These are phyloP conservation scores for Endotricha flammealis DNA, from an alignment of 2,888 invertebrate species.

Conservation along the genomic window DNA sequence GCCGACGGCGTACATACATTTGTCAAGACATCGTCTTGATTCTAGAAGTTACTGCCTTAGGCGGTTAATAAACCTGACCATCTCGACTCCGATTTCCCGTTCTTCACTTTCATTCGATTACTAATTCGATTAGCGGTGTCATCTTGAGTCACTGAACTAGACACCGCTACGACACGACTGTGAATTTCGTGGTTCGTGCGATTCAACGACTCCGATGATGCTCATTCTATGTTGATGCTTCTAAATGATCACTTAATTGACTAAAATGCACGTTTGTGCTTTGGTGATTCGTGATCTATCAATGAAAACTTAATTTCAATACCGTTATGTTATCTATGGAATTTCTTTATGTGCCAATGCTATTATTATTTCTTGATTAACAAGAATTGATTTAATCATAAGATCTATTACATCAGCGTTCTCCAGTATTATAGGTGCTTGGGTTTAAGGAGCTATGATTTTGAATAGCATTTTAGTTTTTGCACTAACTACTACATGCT, in stretches of 20 bases:
- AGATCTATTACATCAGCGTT: slow-evolving; percentile 1
- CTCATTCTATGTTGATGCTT: slow-evolving; percentile 18
- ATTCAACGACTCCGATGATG: slow-evolving; percentile 20
- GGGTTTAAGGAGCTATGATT: slow-evolving; percentile 9
- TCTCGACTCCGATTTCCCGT: slow-evolving; percentile 18
- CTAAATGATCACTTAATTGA: slow-evolving; percentile 19
- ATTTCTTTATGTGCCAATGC: neutral
- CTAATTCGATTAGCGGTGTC: slow-evolving; percentile 50
- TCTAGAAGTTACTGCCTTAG: slow-evolving; percentile 5
- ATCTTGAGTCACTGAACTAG: slow-evolving; percentile 35
- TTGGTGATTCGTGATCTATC: slow-evolving; percentile 7
- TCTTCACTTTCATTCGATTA: slow-evolving; percentile 30
- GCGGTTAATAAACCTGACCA: slow-evolving; percentile 8
- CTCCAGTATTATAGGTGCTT: slow-evolving; percentile 3
- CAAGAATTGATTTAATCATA: neutral
- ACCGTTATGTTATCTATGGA: slow-evolving; percentile 10
- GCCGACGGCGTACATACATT: slow-evolving; percentile 7
- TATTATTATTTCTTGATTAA: neutral
- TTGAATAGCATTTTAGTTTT: slow-evolving; percentile 10
- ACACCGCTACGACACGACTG: slow-evolving; percentile 32
- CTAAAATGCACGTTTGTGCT: slow-evolving; percentile 12
- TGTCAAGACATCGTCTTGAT: slow-evolving; percentile 9
- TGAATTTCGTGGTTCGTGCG: slow-evolving; percentile 41
- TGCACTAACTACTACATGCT: slow-evolving; percentile 9
- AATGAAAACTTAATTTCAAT: slow-evolving; percentile 6